Evolutionary conservation across 2,113 vertebrate genomes (phyloP).

Genomic region (Semicossyphus pulcher): DNA sequence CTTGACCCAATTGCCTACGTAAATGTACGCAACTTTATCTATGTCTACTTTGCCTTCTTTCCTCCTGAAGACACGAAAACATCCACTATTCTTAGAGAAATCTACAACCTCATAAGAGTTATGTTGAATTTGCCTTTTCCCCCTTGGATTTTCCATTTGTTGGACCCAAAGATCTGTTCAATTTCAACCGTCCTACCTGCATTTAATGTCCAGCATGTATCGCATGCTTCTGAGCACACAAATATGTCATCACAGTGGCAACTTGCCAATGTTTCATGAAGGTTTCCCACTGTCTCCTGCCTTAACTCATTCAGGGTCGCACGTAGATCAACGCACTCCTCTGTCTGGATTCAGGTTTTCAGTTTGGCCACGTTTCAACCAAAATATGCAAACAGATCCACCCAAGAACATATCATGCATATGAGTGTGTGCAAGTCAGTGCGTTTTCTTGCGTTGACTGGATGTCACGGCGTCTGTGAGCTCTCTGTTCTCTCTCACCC

Average conservation of each 20-base stretch:
- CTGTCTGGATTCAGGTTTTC: neutral
- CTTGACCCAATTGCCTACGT: too few relatives aligned
- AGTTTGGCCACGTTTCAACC: constrained; percentile 23
- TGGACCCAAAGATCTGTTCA: too few relatives aligned
- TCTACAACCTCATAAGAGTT: too few relatives aligned
- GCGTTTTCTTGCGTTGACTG: constrained; percentile 4
- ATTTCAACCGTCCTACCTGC: neutral
- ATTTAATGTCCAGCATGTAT: neutral
- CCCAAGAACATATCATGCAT: constrained; percentile 7
- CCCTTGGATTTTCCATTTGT: too few relatives aligned
- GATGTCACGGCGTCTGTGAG: constrained; percentile 15
- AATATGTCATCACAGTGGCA: constrained; percentile 7
- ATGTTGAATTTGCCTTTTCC: too few relatives aligned
- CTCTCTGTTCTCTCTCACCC: constrained; percentile 36
- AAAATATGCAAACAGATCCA: constrained; percentile 44
- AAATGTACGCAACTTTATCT: too few relatives aligned
- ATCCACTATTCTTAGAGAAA: too few relatives aligned
- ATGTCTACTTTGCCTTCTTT: too few relatives aligned
- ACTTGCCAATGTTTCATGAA: neutral
- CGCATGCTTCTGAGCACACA: neutral
- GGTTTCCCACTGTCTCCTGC: neutral
- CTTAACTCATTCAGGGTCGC: constrained; percentile 3
- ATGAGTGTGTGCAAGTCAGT: constrained; percentile 20
- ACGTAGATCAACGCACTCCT: neutral
- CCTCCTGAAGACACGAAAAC: neutral